Evolutionary conservation across 2,888 invertebrate species (phyloP), one percentile per base, ranked within the genome.

Genomic region (Oscheius onirici): DNA sequence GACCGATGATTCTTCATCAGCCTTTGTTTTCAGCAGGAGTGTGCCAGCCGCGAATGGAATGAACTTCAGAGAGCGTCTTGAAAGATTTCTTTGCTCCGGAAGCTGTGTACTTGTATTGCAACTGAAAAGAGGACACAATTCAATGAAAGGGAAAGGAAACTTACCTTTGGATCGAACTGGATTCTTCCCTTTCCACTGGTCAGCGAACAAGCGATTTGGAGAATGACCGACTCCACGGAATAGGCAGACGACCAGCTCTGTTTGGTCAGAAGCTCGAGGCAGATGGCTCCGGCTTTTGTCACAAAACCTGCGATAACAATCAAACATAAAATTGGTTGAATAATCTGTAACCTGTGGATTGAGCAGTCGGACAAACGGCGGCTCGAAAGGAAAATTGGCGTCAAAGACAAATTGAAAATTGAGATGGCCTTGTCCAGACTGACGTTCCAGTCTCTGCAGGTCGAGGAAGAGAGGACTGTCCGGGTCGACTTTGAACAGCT

Each of bases 171-270:
- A 51, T 84, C 84, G 51, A 97, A 97, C 89, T 95, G 95, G 86
- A 99, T 97, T 81, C 97, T 92, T 77, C 99, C 99, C 89, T 96
- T 95, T 84, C 99, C 99, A 90, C 99, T 99, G 70, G 99, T 99
- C 79, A 99, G 91, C 3, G 99, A 99, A 60, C 99, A 97, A 13
- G 97, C 93, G 83, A 99, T 97, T 91, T 99, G 99, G 93, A 97
- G 94, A 85, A 99, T 97, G 70, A 99, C 94, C 17, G 97, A 97
- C 90, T 99, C 99, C 73, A 99, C 94, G 11, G 96, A 97, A 90
- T 99, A 99, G 15, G 97, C 99, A 74, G 95, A 95, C 85, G 96
- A 96, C 99, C 99, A 99, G 80, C 99, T 99, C 90, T 90, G 97
- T 90, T 97, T 97, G 28, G 99, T 99, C 69, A 99, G 91, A 79